A percentile compares a stretch with the other conserved stretches of the same genome.
Evolutionary conservation across 2,797 vertebrate genomes (phyloP).

Genomic region (Dicrostonyx torquatus): DNA sequence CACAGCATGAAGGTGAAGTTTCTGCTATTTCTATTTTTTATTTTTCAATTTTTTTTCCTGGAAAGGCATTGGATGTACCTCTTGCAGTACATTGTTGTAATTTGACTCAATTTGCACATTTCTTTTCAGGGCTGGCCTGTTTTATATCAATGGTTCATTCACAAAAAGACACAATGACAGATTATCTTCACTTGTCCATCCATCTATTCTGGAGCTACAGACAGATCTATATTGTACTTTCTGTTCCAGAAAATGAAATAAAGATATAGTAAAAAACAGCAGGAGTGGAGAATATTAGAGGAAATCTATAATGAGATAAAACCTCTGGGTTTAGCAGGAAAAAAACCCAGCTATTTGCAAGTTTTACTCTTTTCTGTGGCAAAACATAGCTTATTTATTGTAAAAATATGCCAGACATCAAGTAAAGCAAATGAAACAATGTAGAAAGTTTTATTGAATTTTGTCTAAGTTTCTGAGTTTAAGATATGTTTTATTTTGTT

Average conservation of each 20-base stretch:
- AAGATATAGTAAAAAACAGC: conserved; percentile 55
- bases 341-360: conserved; percentile 50
- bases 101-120: conserved; percentile 37
- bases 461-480: conserved; percentile 9
- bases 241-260: conserved; percentile 66
- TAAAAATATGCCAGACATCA: conserved; percentile 46
- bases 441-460: conserved; percentile 26
- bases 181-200: conserved; percentile 70
- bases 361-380: conserved; percentile 54
- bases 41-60: not conserved
- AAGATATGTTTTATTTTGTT: conserved; percentile 33
- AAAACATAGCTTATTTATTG: conserved; percentile 58
- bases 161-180: conserved; percentile 66
- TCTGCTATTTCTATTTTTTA: not conserved
- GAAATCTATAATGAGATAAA: conserved; percentile 70
- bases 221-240: conserved; percentile 56
- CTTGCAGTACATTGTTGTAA: conserved; percentile 35
- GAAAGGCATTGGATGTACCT: not conserved
- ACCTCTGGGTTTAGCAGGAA: conserved; percentile 2
- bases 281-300: conserved; percentile 36
- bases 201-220: conserved; percentile 21
- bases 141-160: conserved; percentile 61
- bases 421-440: conserved; percentile 37
- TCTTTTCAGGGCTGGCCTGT: conserved; percentile 49
- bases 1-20: conserved; percentile 18